A percentile compares a stretch with the other conserved stretches of the same genome.
Conservation (phyloP, 2,113 vertebrate genomes). For the Monopterus albus region DNA sequence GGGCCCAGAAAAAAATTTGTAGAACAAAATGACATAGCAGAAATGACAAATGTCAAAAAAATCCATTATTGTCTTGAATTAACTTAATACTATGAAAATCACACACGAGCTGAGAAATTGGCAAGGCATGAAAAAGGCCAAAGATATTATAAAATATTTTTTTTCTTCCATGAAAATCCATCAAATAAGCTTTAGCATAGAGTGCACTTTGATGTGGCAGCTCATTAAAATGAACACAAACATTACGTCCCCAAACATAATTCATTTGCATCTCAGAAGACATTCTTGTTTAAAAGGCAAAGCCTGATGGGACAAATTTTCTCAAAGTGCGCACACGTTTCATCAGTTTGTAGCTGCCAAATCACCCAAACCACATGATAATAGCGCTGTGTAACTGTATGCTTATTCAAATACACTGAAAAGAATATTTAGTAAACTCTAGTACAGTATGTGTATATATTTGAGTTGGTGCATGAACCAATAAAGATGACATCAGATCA, state of each 20-base stretch:
- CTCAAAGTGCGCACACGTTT: constrained; percentile 43
- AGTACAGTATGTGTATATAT: too few species aligned
- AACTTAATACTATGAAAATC: constrained; percentile 25
- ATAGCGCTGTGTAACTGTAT: constrained; percentile 9
- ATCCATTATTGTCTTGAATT: constrained; percentile 21
- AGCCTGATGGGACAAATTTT: constrained; percentile 37
- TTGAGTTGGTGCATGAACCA: too few species aligned
- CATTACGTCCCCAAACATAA: constrained; percentile 44
- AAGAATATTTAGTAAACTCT: background rate
- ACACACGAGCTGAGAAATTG: constrained; percentile 9
- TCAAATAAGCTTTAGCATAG: constrained; percentile 49
- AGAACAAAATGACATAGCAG: background rate
- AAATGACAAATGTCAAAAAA: too few species aligned
- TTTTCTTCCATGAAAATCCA: constrained; percentile 27
- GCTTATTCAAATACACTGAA: background rate
- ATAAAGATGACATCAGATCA: background rate
- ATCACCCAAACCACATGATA: constrained; percentile 16
- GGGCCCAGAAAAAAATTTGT: too few species aligned
- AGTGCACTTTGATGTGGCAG: constrained; percentile 45
- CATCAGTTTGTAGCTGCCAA: constrained; percentile 28
- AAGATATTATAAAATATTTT: constrained; percentile 23
- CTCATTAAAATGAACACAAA: constrained; percentile 63
- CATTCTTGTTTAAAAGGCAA: constrained; percentile 41
- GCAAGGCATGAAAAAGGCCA: constrained; percentile 27
- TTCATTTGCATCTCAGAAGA: constrained; percentile 54